Base-by-base conservation (phyloP, 2,797 vertebrate species). In the Poecilia velifera region DNA sequence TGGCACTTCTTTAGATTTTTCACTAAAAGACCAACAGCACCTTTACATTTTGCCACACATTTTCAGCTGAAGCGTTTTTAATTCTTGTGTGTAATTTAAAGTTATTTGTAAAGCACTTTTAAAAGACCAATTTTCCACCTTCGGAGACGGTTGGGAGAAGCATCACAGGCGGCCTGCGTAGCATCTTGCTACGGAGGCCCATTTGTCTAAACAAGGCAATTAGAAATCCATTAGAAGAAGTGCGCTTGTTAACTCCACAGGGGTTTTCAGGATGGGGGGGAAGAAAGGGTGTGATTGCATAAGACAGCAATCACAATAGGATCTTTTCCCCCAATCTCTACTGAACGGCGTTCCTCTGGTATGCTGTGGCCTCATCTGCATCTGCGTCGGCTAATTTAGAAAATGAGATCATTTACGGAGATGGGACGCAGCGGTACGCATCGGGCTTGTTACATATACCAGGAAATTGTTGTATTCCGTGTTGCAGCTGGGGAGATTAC, bases 191-290 rank as follows among this genome's bases (percentile, higher is more conserved):
- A 62, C 34, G 51, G 74, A 68, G 28, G 73, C 76, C 72, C 74
- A 81, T 89, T 80, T 72, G 64, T 76, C 41, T 73, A 82, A 84
- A 79, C 34, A 47, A 83, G 74, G 34, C 70, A 84, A 82, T 90
- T 90, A 88, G 86, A 91, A 87, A 72, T 73, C 72, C 84, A 83
- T 81, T 82, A 82, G 73, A 74, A 72, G 76, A 79, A 31, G 45
- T n/a, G 77, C 51, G 74, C 68, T 73, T 74, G 74, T 79, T 53
- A 74, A 53, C 72, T 87, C 79, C 59, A 6, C 36, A 1, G 62
- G 79, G 85, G 77, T 14, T 18, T n/a, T 4, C 41, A 51, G 55
- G 71, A 55, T 72, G 53, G 70, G 62, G 72, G 20, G 31, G 53
- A n/a, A 12, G 8, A 31, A 46, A 36, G 31, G 64, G 12, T 41